phyloP scores from a whole-genome alignment of 2,888 invertebrate species.

The Dryocosmus kuriphilus region DNA sequence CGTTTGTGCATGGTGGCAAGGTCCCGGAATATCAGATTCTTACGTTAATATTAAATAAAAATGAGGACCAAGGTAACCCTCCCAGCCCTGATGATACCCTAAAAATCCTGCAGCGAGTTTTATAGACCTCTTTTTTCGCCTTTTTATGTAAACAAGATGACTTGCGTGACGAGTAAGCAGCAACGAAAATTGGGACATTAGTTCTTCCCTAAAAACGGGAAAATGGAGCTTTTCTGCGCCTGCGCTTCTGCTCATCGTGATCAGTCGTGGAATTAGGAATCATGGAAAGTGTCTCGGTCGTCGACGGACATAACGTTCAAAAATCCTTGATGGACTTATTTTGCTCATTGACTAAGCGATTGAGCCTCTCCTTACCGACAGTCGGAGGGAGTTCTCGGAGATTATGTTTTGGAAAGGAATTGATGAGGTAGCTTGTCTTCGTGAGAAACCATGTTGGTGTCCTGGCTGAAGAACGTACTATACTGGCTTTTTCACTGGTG shows the following conservation, averaged over 20 bases:
- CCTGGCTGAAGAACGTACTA: conserved; percentile 80
- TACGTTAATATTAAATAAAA: not conserved
- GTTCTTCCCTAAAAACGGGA: conserved; percentile 81
- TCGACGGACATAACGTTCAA: conserved; percentile 77
- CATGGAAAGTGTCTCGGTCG: conserved; percentile 84
- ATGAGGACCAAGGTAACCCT: not conserved
- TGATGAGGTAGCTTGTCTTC: conserved; percentile 64
- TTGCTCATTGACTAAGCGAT: conserved; percentile 48
- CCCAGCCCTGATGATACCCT: not conserved
- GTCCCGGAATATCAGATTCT: too few relatives aligned
- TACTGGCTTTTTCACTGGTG: conserved; percentile 60
- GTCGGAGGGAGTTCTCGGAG: conserved; percentile 79
- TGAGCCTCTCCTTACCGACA: conserved; percentile 48
- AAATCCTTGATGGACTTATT: conserved; percentile 67
- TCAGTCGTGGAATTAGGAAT: conserved; percentile 84
- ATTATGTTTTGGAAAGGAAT: conserved; percentile 78
- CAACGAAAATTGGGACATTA: conserved; percentile 78
- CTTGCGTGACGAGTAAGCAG: conserved; percentile 64
- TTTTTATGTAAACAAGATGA: conserved; percentile 8
- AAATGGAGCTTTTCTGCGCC: conserved; percentile 83
- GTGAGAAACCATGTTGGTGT: conserved; percentile 73
- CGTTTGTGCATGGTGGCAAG: too few relatives aligned
- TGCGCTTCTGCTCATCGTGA: conserved; percentile 81
- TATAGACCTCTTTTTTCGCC: not conserved
- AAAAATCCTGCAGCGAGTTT: not conserved